Evolutionary conservation across 2,888 invertebrate species (phyloP).

Genomic region (Philereme vetulata): DNA sequence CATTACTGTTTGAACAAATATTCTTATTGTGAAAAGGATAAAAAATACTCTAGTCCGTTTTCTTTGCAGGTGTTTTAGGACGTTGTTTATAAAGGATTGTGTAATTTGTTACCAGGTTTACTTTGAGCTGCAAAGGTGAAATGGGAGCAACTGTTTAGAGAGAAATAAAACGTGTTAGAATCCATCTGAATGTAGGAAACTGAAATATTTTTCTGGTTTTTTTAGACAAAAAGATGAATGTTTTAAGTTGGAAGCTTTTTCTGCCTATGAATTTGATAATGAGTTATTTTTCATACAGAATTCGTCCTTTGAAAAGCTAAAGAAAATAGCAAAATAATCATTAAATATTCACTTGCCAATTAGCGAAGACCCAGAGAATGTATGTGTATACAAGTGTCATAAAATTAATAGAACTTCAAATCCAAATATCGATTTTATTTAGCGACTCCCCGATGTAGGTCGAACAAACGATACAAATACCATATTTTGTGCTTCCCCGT

Average conservation of each 20-base stretch:
- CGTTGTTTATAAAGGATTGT: constrained; percentile 41
- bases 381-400: neutral
- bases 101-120: constrained; percentile 38
- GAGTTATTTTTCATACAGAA: too few species aligned
- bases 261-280: too few species aligned
- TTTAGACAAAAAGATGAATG: neutral
- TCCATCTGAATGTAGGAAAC: constrained; percentile 7
- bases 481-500: neutral
- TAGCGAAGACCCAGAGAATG: too few species aligned
- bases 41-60: constrained; percentile 33
- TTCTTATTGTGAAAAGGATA: constrained; percentile 18
- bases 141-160: constrained; percentile 10
- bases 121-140: constrained; percentile 19
- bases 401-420: neutral
- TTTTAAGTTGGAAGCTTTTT: too few species aligned
- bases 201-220: constrained; percentile 15
- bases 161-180: constrained; percentile 16
- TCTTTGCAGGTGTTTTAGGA: constrained; percentile 38
- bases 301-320: too few species aligned
- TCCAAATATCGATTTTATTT: constrained; percentile 13
- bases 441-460: constrained; percentile 13
- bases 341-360: too few species aligned
- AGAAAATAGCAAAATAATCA: too few species aligned
- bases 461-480: constrained; percentile 19
- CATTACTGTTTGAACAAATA: constrained; percentile 1